A percentile compares a stretch with the other conserved stretches of the same genome.
Evolutionary conservation across 2,888 invertebrate genomes (phyloP).

Genomic region (Agrotis segetum): DNA sequence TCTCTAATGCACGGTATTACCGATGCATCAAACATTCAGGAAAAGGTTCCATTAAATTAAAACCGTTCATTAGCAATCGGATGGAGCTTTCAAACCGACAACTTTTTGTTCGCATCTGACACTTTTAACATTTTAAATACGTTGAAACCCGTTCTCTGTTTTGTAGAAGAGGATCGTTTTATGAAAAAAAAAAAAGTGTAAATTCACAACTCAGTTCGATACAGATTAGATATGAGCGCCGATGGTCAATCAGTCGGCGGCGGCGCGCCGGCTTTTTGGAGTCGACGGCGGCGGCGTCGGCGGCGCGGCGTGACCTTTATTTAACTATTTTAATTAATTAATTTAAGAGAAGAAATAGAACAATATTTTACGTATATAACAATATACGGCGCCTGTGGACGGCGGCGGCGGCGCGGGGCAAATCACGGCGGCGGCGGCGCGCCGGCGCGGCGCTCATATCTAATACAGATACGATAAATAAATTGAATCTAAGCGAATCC

Average conservation of each 20-base stretch:
- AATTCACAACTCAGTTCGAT: neutral
- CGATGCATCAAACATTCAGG: slow-evolving; percentile 7
- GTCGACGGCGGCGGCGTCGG: no score
- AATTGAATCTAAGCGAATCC: neutral
- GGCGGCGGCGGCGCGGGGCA: no score
- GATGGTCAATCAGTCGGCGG: no score
- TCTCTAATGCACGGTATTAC: neutral
- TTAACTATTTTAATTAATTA: no score
- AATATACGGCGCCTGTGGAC: no score
- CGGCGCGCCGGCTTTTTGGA: no score
- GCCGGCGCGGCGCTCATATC: no score
- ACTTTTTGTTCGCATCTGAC: slow-evolving; percentile 31
- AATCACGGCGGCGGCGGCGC: no score
- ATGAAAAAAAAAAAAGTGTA: slow-evolving; percentile 20
- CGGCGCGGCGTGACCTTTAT: no score
- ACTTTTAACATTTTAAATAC: slow-evolving; percentile 24
- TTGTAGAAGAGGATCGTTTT: slow-evolving; percentile 20
- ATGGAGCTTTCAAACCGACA: slow-evolving; percentile 30
- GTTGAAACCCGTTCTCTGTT: slow-evolving; percentile 32
- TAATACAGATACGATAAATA: slow-evolving; percentile 14
- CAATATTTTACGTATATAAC: no score
- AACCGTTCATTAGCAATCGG: slow-evolving; percentile 40
- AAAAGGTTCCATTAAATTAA: slow-evolving; percentile 36
- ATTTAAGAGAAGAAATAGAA: no score
- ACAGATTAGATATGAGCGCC: no score